These are phyloP conservation scores for Xylocopa sonorina DNA, from an alignment of 1,140 invertebrate species.

Conservation along the genomic window DNA sequence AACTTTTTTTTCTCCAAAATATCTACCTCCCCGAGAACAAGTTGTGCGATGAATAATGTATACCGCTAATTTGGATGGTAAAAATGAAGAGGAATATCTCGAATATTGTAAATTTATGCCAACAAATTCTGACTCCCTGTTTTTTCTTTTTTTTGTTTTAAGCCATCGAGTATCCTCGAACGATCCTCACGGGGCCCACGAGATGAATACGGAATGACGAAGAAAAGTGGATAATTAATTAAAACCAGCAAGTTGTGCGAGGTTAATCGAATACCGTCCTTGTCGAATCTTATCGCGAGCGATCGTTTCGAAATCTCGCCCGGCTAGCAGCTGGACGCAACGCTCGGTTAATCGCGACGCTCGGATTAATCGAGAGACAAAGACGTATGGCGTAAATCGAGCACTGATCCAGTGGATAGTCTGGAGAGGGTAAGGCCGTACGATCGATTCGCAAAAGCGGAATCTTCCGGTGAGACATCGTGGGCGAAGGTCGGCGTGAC, in stretches of 20 bases:
- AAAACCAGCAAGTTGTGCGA: too few species aligned
- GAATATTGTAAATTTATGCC: too few species aligned
- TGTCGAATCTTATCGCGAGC: background rate
- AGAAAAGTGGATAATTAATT: background rate
- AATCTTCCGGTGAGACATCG: constrained; percentile 36
- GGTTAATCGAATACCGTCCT: background rate
- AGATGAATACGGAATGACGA: background rate
- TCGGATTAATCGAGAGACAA: background rate
- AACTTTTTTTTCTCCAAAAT: too few species aligned
- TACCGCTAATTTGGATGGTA: too few species aligned
- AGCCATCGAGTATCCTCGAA: too few species aligned
- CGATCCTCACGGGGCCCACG: too few species aligned
- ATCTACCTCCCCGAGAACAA: too few species aligned
- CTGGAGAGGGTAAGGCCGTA: constrained; percentile 1
- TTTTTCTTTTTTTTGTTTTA: too few species aligned
- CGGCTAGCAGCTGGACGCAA: background rate
- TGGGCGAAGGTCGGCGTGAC: constrained; percentile 11
- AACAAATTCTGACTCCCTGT: too few species aligned
- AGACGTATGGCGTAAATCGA: background rate
- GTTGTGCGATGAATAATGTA: too few species aligned
- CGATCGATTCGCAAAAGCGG: constrained; percentile 28
- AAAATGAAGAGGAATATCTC: too few species aligned
- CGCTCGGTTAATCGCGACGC: background rate
- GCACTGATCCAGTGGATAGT: constrained; percentile 41
- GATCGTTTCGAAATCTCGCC: background rate